A percentile compares a stretch with the other conserved stretches of the same genome.
Evolutionary conservation across 1,140 invertebrate species (phyloP).

Genomic region (Drosophila pachea): DNA sequence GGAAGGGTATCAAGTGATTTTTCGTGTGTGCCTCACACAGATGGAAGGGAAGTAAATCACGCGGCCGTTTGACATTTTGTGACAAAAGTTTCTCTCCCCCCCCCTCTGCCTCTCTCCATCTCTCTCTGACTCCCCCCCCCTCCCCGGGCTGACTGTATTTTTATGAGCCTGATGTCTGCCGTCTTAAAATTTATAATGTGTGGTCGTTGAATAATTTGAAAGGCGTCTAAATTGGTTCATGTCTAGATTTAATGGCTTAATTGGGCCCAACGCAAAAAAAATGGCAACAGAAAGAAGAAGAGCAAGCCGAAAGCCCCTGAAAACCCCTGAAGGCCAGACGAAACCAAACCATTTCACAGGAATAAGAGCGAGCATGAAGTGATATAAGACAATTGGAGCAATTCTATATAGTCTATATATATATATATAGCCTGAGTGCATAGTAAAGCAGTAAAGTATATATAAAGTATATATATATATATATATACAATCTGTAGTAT

Average conservation of each 20-base stretch:
- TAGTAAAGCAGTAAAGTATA: too few species aligned
- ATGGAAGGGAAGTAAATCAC: slow-evolving; percentile 67
- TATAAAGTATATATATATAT: too few species aligned
- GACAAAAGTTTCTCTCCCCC: slow-evolving; percentile 54
- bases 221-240: slow-evolving; percentile 75
- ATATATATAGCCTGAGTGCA: not conserved
- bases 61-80: slow-evolving; percentile 66
- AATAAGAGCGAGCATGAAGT: not conserved
- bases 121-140: not conserved
- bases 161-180: slow-evolving; percentile 43
- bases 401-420: not conserved
- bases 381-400: not conserved
- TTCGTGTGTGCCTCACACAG: slow-evolving; percentile 39
- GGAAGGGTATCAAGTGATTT: slow-evolving; percentile 38
- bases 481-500: too few species aligned
- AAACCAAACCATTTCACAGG: not conserved
- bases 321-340: not conserved
- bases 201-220: slow-evolving; percentile 77
- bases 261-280: slow-evolving; percentile 38
- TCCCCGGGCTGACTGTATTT: slow-evolving; percentile 31
- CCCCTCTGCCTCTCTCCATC: not conserved
- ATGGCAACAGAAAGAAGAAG: not conserved
- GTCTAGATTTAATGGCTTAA: slow-evolving; percentile 76
- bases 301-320: slow-evolving; percentile 1
- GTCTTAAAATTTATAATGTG: slow-evolving; percentile 76